Evolutionary conservation across 2,888 invertebrate species (phyloP).

Genomic region (Vesta saturnalis): DNA sequence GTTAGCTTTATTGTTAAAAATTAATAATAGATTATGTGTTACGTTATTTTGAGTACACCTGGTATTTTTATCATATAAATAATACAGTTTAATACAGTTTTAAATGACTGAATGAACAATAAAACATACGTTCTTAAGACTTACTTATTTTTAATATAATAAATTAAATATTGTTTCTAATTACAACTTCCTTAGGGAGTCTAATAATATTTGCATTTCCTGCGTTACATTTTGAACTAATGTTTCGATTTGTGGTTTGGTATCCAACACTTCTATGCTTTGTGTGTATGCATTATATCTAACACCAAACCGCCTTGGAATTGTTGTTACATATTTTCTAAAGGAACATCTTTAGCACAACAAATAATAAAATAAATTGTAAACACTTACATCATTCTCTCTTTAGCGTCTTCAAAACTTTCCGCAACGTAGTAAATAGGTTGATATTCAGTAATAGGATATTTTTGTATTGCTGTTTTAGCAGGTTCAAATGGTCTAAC

Average conservation of each 20-base stretch:
- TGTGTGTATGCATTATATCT: conserved; percentile 97
- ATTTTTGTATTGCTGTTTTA: conserved; percentile 87
- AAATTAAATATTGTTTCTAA: too few species aligned
- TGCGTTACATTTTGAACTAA: conserved; percentile 82
- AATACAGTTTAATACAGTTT: too few species aligned
- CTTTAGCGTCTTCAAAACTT: conserved; percentile 95
- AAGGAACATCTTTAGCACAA: not conserved
- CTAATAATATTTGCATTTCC: conserved; percentile 81
- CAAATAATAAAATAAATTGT: not conserved
- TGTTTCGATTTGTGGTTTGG: conserved; percentile 86
- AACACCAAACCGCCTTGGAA: conserved; percentile 92
- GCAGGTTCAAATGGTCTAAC: conserved; percentile 88
- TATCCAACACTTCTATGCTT: conserved; percentile 92
- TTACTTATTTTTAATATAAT: not conserved
- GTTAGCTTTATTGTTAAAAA: too few species aligned
- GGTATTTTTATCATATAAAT: too few species aligned
- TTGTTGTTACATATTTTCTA: conserved; percentile 91
- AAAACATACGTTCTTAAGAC: too few species aligned
- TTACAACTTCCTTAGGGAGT: conserved; percentile 75
- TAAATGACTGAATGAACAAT: too few species aligned
- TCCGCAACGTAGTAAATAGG: conserved; percentile 96
- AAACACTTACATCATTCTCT: conserved; percentile 91
- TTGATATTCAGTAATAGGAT: conserved; percentile 98
- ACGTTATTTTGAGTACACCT: too few species aligned
- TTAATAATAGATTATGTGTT: too few species aligned